Conservation (phyloP, 2,888 invertebrate species). For the Dasypogon diadema region DNA sequence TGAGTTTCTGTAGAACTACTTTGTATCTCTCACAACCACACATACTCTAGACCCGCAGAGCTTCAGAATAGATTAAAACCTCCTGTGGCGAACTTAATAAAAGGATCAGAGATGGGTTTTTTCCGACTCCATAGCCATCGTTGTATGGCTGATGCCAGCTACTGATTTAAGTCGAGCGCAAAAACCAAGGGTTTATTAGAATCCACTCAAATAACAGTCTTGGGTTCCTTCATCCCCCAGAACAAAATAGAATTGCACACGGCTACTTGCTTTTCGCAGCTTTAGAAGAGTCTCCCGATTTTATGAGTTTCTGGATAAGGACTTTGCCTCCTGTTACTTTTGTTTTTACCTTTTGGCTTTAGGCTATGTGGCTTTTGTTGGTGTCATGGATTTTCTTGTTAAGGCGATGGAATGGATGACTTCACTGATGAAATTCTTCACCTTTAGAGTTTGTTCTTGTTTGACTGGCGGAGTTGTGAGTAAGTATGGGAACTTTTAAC, state of each 20-base stretch:
- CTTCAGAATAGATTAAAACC: conserved; percentile 64
- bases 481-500: no score
- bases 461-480: no score
- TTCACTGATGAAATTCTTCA: neutral
- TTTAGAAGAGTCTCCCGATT: neutral
- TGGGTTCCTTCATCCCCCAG: neutral
- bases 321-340: conserved; percentile 36
- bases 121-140: conserved; percentile 33
- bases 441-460: no score
- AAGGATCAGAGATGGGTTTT: conserved; percentile 58
- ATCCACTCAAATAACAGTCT: conserved; percentile 46
- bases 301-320: neutral
- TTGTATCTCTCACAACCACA: conserved; percentile 5
- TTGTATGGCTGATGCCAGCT: conserved; percentile 40
- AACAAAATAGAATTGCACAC: conserved; percentile 3
- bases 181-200: conserved; percentile 54
- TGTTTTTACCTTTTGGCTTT: conserved; percentile 22
- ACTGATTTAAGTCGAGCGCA: conserved; percentile 57
- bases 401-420: neutral
- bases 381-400: conserved; percentile 19
- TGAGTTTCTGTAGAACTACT: conserved; percentile 28
- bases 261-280: conserved; percentile 26
- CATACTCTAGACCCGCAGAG: conserved; percentile 6
- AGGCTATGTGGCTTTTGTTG: neutral
- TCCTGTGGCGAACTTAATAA: conserved; percentile 68